Evolutionary conservation across 2,797 vertebrate species (phyloP).

Genomic region (Pangasius sanitwongsei): DNA sequence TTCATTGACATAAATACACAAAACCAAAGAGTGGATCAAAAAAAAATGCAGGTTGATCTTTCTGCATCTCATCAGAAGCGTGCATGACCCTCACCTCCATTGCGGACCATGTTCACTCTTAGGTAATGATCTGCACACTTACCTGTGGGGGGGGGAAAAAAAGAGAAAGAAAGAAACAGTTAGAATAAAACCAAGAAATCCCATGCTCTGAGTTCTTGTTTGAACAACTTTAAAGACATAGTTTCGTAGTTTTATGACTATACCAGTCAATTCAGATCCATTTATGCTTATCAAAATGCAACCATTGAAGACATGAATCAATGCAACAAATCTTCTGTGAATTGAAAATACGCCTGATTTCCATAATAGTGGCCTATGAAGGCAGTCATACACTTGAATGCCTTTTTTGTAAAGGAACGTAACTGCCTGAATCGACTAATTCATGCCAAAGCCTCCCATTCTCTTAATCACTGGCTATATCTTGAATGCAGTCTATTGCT

Average conservation of each 20-base stretch:
- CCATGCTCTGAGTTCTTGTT: background rate
- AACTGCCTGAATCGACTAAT: background rate
- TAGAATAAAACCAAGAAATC: background rate
- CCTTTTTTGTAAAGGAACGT: background rate
- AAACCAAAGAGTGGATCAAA: background rate
- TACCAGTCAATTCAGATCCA: background rate
- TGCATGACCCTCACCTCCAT: background rate
- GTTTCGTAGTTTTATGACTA: background rate
- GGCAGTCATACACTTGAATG: background rate
- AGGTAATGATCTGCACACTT: constrained; percentile 25
- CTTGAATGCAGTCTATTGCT: constrained; percentile 9
- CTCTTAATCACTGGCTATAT: background rate
- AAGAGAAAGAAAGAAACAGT: background rate
- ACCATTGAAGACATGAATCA: background rate
- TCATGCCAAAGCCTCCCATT: background rate
- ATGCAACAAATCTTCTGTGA: background rate
- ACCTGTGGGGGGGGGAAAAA: constrained; percentile 7
- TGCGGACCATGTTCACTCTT: background rate
- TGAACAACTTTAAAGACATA: background rate
- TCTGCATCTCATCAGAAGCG: background rate
- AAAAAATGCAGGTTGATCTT: background rate
- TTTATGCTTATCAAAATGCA: background rate
- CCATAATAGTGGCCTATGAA: background rate
- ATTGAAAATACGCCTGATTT: background rate
- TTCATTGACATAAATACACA: background rate